phyloP scores from a whole-genome alignment of 2,797 vertebrate species.

The Catharus ustulatus region DNA sequence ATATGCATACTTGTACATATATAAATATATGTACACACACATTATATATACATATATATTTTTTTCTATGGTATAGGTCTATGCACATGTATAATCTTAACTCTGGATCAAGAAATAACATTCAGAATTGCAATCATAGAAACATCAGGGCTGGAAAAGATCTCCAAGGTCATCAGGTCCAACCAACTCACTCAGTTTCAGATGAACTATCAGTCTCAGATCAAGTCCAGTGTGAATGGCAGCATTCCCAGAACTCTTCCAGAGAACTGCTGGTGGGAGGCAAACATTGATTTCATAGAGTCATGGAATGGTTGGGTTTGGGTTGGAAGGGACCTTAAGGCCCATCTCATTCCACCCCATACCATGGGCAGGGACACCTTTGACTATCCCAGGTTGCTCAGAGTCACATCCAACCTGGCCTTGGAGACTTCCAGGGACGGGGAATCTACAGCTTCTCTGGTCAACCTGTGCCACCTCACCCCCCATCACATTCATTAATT shows the following conservation, averaged over 20 bases:
- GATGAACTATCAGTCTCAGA: neutral
- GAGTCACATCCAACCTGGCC: neutral
- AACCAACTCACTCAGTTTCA: neutral
- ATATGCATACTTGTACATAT: rapidly evolving
- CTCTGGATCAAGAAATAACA: neutral
- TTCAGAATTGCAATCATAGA: neutral
- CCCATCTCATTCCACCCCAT: neutral
- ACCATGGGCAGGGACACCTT: neutral
- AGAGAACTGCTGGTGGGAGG: neutral
- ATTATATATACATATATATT: rapidly evolving
- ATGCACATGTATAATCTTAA: neutral
- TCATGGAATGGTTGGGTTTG: neutral
- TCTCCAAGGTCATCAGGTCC: neutral
- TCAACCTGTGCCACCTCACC: rapidly evolving
- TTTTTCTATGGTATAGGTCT: neutral
- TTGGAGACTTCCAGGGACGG: neutral
- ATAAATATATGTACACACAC: rapidly evolving
- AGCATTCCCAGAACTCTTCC: neutral
- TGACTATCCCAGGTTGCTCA: neutral
- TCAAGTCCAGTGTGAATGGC: neutral
- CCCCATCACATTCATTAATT: neutral
- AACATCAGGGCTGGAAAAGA: neutral
- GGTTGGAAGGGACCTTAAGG: neutral
- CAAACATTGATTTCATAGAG: neutral
- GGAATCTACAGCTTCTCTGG: neutral